Evolutionary conservation across 2,113 vertebrate species (phyloP).

Genomic region (Corydoras maculifer): DNA sequence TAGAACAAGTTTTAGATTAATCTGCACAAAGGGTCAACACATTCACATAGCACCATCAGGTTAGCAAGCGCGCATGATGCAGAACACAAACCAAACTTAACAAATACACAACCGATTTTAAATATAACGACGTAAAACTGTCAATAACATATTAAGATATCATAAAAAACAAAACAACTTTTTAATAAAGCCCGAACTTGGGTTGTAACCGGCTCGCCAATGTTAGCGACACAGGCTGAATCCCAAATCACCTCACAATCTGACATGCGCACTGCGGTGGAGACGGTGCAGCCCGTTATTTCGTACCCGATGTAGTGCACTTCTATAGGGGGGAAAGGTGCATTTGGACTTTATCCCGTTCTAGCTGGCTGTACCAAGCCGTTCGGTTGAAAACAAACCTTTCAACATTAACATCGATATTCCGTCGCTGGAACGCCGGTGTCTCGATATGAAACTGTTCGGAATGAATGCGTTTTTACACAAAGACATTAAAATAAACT

Average conservation of each 20-base stretch:
- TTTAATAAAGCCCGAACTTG: background rate
- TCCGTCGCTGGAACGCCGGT: too few relatives aligned
- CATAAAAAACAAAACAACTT: background rate
- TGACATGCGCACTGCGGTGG: background rate
- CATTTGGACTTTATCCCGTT: background rate
- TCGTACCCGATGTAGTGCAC: background rate
- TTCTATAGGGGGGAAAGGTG: background rate
- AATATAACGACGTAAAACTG: too few relatives aligned
- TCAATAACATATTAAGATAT: too few relatives aligned
- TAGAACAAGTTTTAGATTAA: too few relatives aligned
- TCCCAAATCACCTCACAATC: background rate
- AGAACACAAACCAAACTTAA: too few relatives aligned
- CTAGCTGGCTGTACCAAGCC: background rate
- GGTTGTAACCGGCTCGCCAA: constrained; percentile 2
- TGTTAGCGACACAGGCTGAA: background rate
- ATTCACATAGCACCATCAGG: too few relatives aligned
- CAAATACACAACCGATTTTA: too few relatives aligned
- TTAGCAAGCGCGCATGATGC: too few relatives aligned
- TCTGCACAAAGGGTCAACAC: too few relatives aligned
- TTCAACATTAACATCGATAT: background rate
- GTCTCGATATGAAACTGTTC: too few relatives aligned
- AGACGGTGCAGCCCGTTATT: background rate
- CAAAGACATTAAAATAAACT: too few relatives aligned
- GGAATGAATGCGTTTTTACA: too few relatives aligned
- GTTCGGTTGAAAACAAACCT: background rate